These are phyloP conservation scores for Diloba caeruleocephala DNA, from an alignment of 2,888 invertebrate genomes.

Conservation along the genomic window DNA sequence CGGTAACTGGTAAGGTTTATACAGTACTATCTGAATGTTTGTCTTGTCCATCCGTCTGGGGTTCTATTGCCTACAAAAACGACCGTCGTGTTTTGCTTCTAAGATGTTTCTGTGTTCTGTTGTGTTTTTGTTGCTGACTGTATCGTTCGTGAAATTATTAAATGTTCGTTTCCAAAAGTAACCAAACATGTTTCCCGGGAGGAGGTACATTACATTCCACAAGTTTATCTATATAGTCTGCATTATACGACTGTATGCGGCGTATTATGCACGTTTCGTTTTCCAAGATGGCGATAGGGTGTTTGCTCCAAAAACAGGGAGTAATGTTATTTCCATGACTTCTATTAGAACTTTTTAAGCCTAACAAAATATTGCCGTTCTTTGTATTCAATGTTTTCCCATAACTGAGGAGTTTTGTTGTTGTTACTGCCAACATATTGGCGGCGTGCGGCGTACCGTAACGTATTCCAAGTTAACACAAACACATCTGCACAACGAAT, in stretches of 20 bases:
- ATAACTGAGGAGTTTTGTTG: constrained; percentile 29
- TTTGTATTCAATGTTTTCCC: constrained; percentile 33
- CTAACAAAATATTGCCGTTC: constrained; percentile 53
- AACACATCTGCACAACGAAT: constrained; percentile 35
- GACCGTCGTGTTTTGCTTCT: too few species aligned
- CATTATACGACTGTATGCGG: constrained; percentile 12
- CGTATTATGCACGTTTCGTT: constrained; percentile 14
- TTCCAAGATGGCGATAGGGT: constrained; percentile 13
- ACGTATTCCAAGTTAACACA: constrained; percentile 34
- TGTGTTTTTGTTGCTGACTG: too few species aligned
- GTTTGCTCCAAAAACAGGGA: constrained; percentile 31
- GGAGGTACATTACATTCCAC: constrained; percentile 3
- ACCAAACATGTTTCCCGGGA: constrained; percentile 11
- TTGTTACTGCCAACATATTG: constrained; percentile 41
- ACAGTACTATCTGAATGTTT: too few species aligned
- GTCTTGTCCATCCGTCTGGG: too few species aligned
- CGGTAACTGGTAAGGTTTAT: too few species aligned
- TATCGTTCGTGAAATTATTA: too few species aligned
- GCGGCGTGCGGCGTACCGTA: constrained; percentile 16
- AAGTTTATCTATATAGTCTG: constrained; percentile 37
- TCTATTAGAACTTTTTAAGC: constrained; percentile 66
- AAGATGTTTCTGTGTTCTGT: too few species aligned
- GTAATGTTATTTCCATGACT: constrained; percentile 52
- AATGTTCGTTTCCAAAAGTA: not conserved
- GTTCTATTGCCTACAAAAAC: too few species aligned